These are phyloP conservation scores for Conus betulinus DNA, from an alignment of 1,140 invertebrate species.

Conservation along the genomic window DNA sequence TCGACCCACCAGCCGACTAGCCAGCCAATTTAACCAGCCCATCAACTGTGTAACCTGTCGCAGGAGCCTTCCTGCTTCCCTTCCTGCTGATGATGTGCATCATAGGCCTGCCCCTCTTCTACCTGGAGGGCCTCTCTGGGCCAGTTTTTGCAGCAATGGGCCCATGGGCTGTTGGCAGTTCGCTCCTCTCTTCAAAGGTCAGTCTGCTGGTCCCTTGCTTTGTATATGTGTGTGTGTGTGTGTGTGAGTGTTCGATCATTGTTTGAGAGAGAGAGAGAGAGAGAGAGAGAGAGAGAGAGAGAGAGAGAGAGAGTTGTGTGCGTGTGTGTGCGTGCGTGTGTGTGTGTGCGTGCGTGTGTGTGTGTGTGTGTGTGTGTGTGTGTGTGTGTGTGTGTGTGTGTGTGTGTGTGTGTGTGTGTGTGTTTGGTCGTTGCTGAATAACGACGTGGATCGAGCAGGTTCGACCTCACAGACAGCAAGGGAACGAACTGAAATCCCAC, in stretches of 20 bases:
- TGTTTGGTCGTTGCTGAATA: no score
- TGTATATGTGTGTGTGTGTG: background rate
- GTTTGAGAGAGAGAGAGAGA: no score
- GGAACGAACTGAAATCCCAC: no score
- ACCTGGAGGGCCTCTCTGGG: slow-evolving; percentile 87
- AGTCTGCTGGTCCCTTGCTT: no score
- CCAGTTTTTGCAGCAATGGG: slow-evolving; percentile 87
- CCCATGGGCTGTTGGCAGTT: slow-evolving; percentile 87
- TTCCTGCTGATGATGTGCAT: slow-evolving; percentile 81
- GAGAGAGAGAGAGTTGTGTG: background rate
- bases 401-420: no score
- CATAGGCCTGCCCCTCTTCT: slow-evolving; percentile 84
- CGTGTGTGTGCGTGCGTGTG: background rate
- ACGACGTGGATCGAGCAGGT: no score
- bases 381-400: no score
- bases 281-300: no score
- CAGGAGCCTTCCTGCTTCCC: slow-evolving; percentile 84
- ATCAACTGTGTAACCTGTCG: background rate
- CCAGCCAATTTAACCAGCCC: no score
- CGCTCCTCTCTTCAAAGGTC: slow-evolving; percentile 88
- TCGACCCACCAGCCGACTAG: no score
- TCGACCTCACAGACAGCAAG: no score
- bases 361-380: no score
- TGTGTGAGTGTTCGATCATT: background rate
- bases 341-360: background rate